Evolutionary conservation across 2,113 vertebrate species (phyloP).

Genomic region (Rhinolophus ferrumequinum): DNA sequence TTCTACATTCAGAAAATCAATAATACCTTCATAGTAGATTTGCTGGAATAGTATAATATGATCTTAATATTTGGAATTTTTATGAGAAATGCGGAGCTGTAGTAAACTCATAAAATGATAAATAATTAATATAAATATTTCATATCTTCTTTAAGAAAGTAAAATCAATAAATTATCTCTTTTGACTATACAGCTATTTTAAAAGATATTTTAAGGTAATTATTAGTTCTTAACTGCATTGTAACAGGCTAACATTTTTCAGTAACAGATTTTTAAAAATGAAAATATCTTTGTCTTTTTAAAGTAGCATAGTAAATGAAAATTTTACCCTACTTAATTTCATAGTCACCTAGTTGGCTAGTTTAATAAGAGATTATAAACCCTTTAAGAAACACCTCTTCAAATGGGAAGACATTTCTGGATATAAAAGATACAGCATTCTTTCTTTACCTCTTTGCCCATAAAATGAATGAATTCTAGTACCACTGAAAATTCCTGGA

Average conservation of each 20-base stretch:
- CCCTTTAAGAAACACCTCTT: conserved; percentile 34
- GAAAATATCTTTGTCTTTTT: conserved; percentile 44
- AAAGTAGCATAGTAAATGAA: conserved; percentile 53
- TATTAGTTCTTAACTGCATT: conserved; percentile 24
- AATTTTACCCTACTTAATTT: conserved; percentile 56
- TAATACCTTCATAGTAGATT: neutral
- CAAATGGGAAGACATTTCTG: neutral
- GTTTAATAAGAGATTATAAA: conserved; percentile 48
- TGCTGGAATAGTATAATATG: neutral
- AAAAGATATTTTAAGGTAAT: conserved; percentile 11
- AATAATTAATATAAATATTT: conserved; percentile 32
- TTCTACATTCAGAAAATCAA: neutral
- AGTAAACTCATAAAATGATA: neutral
- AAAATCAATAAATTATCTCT: conserved; percentile 44
- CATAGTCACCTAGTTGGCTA: conserved; percentile 31
- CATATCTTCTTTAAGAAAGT: conserved; percentile 49
- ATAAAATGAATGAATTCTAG: conserved; percentile 38
- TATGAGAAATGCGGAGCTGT: conserved; percentile 9
- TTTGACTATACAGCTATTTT: conserved; percentile 20
- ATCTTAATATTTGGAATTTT: conserved; percentile 29
- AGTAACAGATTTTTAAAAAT: conserved; percentile 28
- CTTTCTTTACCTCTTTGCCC: neutral
- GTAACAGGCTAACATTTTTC: conserved; percentile 46
- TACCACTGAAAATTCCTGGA: conserved; percentile 10
- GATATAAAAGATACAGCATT: neutral